Evolutionary conservation across 2,113 vertebrate genomes (phyloP).

Genomic region (Myrmecobius fasciatus): DNA sequence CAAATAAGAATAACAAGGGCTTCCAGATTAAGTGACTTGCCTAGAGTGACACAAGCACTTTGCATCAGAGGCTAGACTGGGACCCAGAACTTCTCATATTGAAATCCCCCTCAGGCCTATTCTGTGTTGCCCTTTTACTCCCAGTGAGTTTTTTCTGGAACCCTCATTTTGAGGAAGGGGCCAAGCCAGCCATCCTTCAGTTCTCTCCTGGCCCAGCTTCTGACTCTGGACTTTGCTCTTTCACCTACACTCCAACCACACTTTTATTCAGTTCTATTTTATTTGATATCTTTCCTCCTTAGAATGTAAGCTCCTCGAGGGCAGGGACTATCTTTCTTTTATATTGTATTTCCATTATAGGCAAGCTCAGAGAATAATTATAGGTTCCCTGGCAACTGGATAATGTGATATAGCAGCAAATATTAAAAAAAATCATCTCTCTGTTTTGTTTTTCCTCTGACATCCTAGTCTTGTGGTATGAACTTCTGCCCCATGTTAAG

Average conservation of each 20-base stretch:
- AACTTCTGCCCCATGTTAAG: neutral
- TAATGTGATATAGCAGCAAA: neutral
- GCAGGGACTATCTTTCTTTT: neutral
- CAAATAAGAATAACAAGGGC: too few species aligned
- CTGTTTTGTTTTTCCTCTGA: neutral
- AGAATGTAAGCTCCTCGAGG: neutral
- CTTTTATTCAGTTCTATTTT: neutral
- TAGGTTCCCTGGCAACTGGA: neutral
- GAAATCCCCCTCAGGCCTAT: neutral
- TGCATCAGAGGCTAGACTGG: neutral
- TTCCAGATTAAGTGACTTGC: neutral
- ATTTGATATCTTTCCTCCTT: neutral
- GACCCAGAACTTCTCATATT: neutral
- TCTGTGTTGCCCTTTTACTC: neutral
- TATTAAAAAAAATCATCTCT: conserved; percentile 8
- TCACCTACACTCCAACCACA: neutral
- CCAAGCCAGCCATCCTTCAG: neutral
- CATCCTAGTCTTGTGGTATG: neutral
- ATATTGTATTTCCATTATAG: neutral
- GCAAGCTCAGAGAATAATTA: conserved; percentile 37
- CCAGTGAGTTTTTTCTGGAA: neutral
- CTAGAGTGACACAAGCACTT: neutral
- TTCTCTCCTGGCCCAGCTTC: neutral
- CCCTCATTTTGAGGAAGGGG: neutral
- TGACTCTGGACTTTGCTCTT: neutral